Conservation (phyloP, 2,113 vertebrate species). For the Ascaphus truei region DNA sequence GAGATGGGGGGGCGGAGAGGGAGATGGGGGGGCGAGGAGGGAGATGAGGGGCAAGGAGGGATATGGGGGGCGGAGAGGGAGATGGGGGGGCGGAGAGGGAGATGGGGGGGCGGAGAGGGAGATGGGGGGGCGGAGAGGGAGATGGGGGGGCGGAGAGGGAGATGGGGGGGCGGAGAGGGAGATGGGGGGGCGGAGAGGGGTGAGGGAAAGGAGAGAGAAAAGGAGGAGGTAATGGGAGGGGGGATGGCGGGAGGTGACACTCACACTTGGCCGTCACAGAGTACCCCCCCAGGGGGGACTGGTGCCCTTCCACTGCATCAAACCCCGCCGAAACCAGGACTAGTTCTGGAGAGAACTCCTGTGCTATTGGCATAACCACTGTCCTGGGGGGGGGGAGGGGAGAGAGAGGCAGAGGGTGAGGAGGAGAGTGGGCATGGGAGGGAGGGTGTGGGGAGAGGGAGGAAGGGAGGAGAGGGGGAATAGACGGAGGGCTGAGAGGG, state of each 20-base stretch:
- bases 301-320: slow-evolving; percentile 81
- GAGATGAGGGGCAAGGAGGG: background rate
- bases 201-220: background rate
- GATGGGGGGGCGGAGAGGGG: background rate
- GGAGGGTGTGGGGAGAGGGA: slow-evolving; percentile 14
- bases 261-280: slow-evolving; percentile 80
- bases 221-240: background rate
- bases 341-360: slow-evolving; percentile 77
- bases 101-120: background rate
- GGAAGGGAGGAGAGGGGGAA: fast-evolving
- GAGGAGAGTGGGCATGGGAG: no score
- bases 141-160: background rate
- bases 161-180: background rate
- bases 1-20: background rate
- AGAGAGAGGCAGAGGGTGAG: background rate
- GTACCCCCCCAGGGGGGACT: slow-evolving; percentile 79
- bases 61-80: background rate
- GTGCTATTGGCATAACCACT: slow-evolving; percentile 84
- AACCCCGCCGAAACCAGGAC: slow-evolving; percentile 83
- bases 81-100: background rate
- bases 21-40: background rate
- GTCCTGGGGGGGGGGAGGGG: slow-evolving; percentile 58
- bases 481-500: slow-evolving; percentile 6
- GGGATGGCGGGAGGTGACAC: background rate
- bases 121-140: no score